Percentiles rank a stretch among this genome's conserved stretches.
phyloP scores from a whole-genome alignment of 2,113 vertebrate species.

The Ciconia maguari region DNA sequence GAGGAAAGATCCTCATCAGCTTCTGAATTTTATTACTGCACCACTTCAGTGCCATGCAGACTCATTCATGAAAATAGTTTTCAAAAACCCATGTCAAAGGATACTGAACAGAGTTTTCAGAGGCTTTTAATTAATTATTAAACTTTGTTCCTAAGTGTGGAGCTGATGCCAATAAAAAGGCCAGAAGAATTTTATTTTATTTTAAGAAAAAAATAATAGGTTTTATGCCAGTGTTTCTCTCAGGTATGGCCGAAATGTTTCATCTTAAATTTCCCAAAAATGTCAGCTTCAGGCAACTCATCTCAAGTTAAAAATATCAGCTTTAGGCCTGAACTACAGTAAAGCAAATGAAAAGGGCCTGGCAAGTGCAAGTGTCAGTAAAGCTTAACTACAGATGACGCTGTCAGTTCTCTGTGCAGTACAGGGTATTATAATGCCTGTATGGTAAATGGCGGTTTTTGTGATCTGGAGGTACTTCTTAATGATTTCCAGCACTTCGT shows the following conservation, averaged over 20 bases:
- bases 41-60: background rate
- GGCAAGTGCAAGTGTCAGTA: background rate
- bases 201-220: background rate
- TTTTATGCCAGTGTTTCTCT: background rate
- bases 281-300: background rate
- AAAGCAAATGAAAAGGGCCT: background rate
- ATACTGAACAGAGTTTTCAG: background rate
- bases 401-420: background rate
- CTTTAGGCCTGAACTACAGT: background rate
- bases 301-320: background rate
- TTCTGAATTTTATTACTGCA: background rate
- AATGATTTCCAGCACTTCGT: background rate
- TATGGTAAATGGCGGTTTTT: background rate
- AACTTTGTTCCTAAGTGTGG: background rate
- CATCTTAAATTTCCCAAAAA: background rate
- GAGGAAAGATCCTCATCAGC: background rate
- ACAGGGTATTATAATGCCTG: rapidly evolving
- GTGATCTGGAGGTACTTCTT: background rate
- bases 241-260: background rate
- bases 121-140: conserved; percentile 5
- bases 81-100: background rate
- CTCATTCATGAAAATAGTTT: background rate
- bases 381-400: background rate
- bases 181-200: background rate
- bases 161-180: background rate